Conservation (phyloP, 2,888 invertebrate genomes). For the Ochlodes sylvanus region DNA sequence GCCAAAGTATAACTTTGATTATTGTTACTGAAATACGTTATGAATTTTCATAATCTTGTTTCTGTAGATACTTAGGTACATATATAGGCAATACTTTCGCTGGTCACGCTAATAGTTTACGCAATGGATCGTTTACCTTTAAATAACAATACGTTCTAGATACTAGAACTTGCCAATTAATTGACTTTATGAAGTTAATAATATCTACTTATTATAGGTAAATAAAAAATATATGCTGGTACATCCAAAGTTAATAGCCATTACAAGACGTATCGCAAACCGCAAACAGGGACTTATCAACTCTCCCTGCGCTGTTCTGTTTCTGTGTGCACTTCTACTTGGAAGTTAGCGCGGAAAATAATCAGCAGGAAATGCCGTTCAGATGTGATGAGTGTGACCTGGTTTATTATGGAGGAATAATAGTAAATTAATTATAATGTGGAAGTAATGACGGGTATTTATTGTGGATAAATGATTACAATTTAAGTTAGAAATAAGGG, state of each 20-base stretch:
- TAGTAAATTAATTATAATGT: not conserved
- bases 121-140: not conserved
- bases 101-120: not conserved
- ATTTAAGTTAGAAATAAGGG: too few relatives aligned
- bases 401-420: conserved; percentile 1
- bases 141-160: not conserved
- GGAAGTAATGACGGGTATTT: not conserved
- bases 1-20: conserved; percentile 37
- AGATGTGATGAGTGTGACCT: conserved; percentile 18
- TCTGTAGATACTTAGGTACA: not conserved
- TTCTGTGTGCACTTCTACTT: conserved; percentile 22
- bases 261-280: conserved; percentile 11
- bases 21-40: conserved; percentile 30
- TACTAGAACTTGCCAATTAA: too few relatives aligned
- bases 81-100: not conserved
- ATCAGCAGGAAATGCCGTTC: conserved; percentile 10
- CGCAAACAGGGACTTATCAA: conserved; percentile 11
- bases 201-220: too few relatives aligned
- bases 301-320: not conserved
- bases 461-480: too few relatives aligned
- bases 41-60: conserved; percentile 1
- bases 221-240: not conserved
- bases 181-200: too few relatives aligned
- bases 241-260: not conserved
- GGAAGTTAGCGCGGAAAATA: conserved; percentile 18